Evolutionary conservation across 2,888 invertebrate genomes (phyloP).

Genomic region (Acronicta aceris): DNA sequence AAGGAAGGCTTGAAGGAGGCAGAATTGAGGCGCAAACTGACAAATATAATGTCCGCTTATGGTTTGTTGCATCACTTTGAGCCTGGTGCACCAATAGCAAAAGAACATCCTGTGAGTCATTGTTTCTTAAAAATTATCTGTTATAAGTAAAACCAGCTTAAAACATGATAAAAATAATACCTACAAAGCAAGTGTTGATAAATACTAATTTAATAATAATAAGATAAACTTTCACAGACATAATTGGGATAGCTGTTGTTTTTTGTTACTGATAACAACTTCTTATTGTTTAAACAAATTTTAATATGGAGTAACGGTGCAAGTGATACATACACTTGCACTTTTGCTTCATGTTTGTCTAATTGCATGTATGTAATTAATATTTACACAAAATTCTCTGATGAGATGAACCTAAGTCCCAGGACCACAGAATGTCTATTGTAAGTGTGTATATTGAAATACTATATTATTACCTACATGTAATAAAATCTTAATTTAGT

Average conservation of each 20-base stretch:
- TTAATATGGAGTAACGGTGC: no score
- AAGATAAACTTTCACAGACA: slow-evolving; percentile 40
- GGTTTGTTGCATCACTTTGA: slow-evolving; percentile 94
- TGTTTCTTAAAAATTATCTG: no score
- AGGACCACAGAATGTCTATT: no score
- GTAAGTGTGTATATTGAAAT: no score
- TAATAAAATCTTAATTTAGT: slow-evolving; percentile 1
- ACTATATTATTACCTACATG: no score
- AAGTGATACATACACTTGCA: no score
- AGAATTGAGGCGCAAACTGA: slow-evolving; percentile 93
- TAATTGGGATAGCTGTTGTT: slow-evolving; percentile 34
- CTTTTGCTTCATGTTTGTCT: no score
- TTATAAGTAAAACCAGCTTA: background rate
- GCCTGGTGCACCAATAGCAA: slow-evolving; percentile 90
- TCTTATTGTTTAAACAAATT: background rate
- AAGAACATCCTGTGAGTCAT: slow-evolving; percentile 87
- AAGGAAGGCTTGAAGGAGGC: slow-evolving; percentile 96
- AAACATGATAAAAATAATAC: slow-evolving; percentile 1
- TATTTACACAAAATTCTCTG: no score
- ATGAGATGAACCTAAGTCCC: no score
- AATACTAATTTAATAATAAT: slow-evolving; percentile 9
- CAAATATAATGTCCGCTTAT: slow-evolving; percentile 95
- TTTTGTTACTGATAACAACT: slow-evolving; percentile 3
- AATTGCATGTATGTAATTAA: no score
- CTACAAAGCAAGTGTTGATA: slow-evolving; percentile 17